phyloP scores from a whole-genome alignment of 2,888 invertebrate species.

The Fragum whitleyi region DNA sequence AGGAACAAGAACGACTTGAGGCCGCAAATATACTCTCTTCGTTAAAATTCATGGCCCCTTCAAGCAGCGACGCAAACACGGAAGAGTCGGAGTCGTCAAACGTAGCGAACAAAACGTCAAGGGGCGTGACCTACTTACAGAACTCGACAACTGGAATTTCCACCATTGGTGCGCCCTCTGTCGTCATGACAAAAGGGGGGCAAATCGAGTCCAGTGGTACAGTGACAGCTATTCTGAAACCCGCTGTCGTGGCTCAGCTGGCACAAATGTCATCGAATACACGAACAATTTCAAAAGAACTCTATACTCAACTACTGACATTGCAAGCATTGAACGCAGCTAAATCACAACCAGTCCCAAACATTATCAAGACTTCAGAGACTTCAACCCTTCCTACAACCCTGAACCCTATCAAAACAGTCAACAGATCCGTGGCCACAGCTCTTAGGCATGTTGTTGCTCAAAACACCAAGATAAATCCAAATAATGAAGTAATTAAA shows the following conservation, averaged over 20 bases:
- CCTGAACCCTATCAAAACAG: constrained; percentile 22
- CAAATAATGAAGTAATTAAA: background rate
- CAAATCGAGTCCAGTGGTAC: constrained; percentile 18
- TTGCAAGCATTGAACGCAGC: background rate
- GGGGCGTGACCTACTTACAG: constrained; percentile 31
- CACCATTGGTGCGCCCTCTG: constrained; percentile 22
- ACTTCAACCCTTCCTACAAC: constrained; percentile 17
- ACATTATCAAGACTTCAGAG: constrained; percentile 17
- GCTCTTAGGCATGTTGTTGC: constrained; percentile 50
- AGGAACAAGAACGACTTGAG: constrained; percentile 70
- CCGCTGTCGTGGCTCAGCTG: constrained; percentile 11
- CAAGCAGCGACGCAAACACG: constrained; percentile 7
- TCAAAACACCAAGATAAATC: constrained; percentile 3
- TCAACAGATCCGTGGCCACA: constrained; percentile 48
- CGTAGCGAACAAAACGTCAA: background rate
- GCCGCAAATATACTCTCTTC: constrained; percentile 67
- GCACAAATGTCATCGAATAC: background rate
- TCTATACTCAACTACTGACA: background rate
- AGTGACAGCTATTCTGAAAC: background rate
- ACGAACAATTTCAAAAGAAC: background rate
- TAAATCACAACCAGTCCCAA: constrained; percentile 8
- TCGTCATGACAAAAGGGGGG: constrained; percentile 22
- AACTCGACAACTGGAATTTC: constrained; percentile 33
- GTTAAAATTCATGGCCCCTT: constrained; percentile 52
- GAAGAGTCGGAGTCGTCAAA: background rate